Base-by-base conservation (phyloP, 2,888 invertebrate genomes). In the Microctonus hyperodae region DNA sequence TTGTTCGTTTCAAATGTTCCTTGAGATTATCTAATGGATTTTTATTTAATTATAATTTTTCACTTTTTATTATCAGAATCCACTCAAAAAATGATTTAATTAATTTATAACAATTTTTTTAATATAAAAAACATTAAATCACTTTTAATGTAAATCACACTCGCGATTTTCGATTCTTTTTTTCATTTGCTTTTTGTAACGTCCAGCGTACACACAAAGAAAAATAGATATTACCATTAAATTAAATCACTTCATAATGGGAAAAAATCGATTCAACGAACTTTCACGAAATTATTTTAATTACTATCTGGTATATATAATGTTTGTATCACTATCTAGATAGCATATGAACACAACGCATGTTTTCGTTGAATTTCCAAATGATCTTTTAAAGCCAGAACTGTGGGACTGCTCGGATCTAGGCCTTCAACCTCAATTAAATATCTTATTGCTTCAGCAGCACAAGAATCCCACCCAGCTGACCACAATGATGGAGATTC, bases 381-480 rank as follows among this genome's bases (percentile, higher is more conserved):
- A 66, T 82, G 80, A 68, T 70, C 78, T 70, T 78, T 81, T 78
- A 82, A 79, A 11, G 81, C 80, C 6, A 82, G 33, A 48, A 82
- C 79, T 20, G 81, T 81, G n/a, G 82, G 82, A 75, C 82, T 80
- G 69, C 79, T 76, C 23, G 74, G 74, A 20, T 79, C 75, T 20
- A 82, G 72, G 7, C 82, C 82, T 59, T 82, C 82, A 23, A 80
- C 78, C 69, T 81, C 80, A 9, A 81, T 74, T 61, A 82, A 77
- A 69, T 82, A 82, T 67, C 81, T 76, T 6, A 82, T 65, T 1
- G 81, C 77, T 63, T 82, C 82, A 37, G 76, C 63, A 5, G 82
- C 75, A 68, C 82, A 82, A 3, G 81, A 79, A 67, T 82, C 80
- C 82, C 82, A 82, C 3, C 82, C 82, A 23, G 76, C 71, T 20